phyloP scores from a whole-genome alignment of 2,797 vertebrate species.

The Myioborus melanocephalus region DNA sequence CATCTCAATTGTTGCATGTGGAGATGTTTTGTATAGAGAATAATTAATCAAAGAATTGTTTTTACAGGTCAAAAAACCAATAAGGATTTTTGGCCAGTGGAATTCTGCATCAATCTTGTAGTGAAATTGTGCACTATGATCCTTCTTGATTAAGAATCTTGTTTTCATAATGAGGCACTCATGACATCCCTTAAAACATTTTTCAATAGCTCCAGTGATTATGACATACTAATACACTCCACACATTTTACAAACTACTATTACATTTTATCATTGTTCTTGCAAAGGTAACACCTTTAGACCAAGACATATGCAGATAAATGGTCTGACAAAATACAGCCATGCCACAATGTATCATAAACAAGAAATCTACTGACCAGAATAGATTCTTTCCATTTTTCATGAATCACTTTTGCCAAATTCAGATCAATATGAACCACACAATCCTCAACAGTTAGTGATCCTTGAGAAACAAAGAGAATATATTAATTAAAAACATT shows the following conservation, averaged over 20 bases:
- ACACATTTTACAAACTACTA: background rate
- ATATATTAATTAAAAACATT: slow-evolving; percentile 20
- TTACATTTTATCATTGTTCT: background rate
- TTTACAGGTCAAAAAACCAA: background rate
- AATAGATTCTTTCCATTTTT: slow-evolving; percentile 96
- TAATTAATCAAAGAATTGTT: background rate
- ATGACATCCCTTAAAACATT: background rate
- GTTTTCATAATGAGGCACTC: background rate
- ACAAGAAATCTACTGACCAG: slow-evolving; percentile 80
- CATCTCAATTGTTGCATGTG: background rate
- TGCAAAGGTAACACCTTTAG: background rate
- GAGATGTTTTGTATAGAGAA: background rate
- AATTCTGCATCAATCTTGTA: background rate
- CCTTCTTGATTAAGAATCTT: background rate
- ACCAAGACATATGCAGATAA: background rate
- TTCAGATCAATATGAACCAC: slow-evolving; percentile 91
- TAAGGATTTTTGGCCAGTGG: background rate
- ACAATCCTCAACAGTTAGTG: slow-evolving; percentile 87
- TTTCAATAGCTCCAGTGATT: background rate
- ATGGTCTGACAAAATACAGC: background rate
- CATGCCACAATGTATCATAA: background rate
- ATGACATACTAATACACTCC: background rate
- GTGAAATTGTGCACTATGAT: background rate
- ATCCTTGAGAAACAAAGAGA: slow-evolving; percentile 72
- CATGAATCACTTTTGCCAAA: slow-evolving; percentile 91